Evolutionary conservation across 2,888 invertebrate genomes (phyloP).

Genomic region (Neoascia interrupta): DNA sequence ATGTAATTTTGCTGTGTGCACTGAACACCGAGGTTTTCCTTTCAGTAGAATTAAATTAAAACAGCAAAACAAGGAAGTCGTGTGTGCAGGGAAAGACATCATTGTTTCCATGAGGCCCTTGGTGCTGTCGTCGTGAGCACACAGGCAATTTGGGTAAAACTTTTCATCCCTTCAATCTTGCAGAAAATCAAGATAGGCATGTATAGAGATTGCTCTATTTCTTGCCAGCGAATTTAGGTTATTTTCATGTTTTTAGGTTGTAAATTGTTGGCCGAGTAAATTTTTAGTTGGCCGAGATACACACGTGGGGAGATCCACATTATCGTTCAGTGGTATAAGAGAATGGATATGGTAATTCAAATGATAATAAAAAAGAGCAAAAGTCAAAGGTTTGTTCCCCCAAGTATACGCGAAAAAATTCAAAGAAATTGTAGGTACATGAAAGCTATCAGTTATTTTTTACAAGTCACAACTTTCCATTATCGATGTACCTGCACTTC

Average conservation of each 20-base stretch:
- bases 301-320: conserved; percentile 19
- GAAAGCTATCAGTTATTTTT: too few species aligned
- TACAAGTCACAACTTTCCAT: too few species aligned
- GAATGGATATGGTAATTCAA: too few species aligned
- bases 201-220: not conserved
- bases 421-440: too few species aligned
- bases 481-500: too few species aligned
- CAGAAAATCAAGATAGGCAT: not conserved
- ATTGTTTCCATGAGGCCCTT: not conserved
- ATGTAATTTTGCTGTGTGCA: conserved; percentile 46
- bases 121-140: not conserved
- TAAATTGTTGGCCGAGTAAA: conserved; percentile 1
- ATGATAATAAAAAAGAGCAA: too few species aligned
- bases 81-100: conserved; percentile 1
- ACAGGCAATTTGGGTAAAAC: not conserved
- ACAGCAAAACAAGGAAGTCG: not conserved
- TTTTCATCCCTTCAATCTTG: not conserved
- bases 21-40: conserved; percentile 44
- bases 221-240: conserved; percentile 17
- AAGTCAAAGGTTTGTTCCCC: too few species aligned
- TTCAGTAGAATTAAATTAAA: conserved; percentile 19
- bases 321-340: too few species aligned
- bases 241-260: conserved; percentile 16
- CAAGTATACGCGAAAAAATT: too few species aligned
- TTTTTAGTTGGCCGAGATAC: conserved; percentile 11